A percentile compares a stretch with the other conserved stretches of the same genome.
phyloP scores from a whole-genome alignment of 2,888 invertebrate genomes.

The Agriopis leucophaearia region DNA sequence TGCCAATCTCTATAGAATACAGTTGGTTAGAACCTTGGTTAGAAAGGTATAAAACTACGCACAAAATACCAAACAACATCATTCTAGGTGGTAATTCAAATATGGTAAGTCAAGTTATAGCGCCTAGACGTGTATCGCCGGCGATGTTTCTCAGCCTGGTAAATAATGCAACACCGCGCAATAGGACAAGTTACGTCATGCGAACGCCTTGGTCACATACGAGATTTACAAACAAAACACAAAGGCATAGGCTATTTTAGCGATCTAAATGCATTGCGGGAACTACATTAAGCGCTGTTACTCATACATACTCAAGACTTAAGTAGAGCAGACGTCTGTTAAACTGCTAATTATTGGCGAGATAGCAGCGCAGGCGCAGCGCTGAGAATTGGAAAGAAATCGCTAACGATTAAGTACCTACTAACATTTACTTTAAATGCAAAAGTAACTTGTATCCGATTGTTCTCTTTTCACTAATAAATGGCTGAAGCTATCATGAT shows the following conservation, averaged over 20 bases:
- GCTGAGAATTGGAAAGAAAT: neutral
- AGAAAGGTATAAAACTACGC: neutral
- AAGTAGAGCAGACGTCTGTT: slow-evolving; percentile 27
- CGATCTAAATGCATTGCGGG: slow-evolving; percentile 30
- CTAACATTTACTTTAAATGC: too few species aligned
- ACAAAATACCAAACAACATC: neutral
- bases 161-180: slow-evolving; percentile 70
- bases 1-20: too few species aligned
- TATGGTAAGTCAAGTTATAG: neutral
- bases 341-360: slow-evolving; percentile 4
- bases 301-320: slow-evolving; percentile 5
- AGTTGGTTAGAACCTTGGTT: neutral
- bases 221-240: slow-evolving; percentile 24
- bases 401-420: neutral
- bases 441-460: too few species aligned
- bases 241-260: slow-evolving; percentile 22
- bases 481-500: neutral
- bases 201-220: slow-evolving; percentile 36
- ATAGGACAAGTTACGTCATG: slow-evolving; percentile 75
- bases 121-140: neutral
- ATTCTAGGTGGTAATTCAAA: neutral
- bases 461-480: neutral
- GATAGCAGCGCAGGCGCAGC: neutral
- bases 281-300: slow-evolving; percentile 18
- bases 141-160: slow-evolving; percentile 57